Evolutionary conservation across 2,888 invertebrate genomes (phyloP), one percentile per base, ranked within the genome.

Genomic region (Norana najaformis): DNA sequence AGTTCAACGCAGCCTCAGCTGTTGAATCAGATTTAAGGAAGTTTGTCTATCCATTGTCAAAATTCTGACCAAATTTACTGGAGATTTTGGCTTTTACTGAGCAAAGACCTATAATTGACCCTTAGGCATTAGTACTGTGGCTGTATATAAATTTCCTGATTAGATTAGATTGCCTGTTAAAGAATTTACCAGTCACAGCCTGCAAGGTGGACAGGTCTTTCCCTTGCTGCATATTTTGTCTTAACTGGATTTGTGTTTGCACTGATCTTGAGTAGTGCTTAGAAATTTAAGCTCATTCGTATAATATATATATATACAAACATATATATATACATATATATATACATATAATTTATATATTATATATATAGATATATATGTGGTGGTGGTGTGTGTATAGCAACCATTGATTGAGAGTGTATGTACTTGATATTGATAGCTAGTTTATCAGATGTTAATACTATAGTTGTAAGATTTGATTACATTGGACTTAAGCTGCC

Each of bases 401-500:
- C 69, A 69, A n/a, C 69, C 69, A n/a, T 69, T 69, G 69, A 69
- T 69, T 69, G 69, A 69, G 30, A n/a, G 69, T n/a, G n/a, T 69
- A 8, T 69, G n/a, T 69, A 69, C 69, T 69, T 69, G 69, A 69
- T 69, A 69, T 69, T 69, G 69, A 30, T 69, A 11, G 11, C 69
- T 69, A 69, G 69, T 69, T n/a, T 69, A 69, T 30, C n/a, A 69
- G 69, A 69, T 69, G n/a, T 13, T 69, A n/a, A 69, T 69, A 53
- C 53, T 69, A 69, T n/a, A 69, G 69, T 30, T 69, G 30, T 69
- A 30, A 2, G 69, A 69, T n/a, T 30, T 69, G n/a, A 69, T 69
- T 69, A 69, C n/a, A 69, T n/a, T 69, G 69, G 69, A 69, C n/a
- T 69, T 69, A n/a, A 69, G n/a, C 69, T 69, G n/a, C 69, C 69